Conservation (phyloP, 2,888 invertebrate species). For the Dolomedes plantarius region DNA sequence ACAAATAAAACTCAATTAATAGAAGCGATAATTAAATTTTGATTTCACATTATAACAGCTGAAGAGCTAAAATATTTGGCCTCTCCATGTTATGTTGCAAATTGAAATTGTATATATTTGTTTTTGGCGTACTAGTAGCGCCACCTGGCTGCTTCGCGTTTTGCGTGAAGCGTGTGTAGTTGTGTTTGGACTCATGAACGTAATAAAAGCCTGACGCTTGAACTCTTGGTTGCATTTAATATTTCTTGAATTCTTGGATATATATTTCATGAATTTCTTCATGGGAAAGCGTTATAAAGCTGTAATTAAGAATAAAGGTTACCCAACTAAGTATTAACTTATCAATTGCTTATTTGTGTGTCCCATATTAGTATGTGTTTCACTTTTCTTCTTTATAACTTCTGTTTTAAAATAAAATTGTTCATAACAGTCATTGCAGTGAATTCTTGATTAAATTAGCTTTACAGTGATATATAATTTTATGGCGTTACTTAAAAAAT, state of each 20-base stretch:
- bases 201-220: no score
- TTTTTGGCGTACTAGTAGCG: no score
- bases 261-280: background rate
- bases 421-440: background rate
- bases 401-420: background rate
- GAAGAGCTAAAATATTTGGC: background rate
- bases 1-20: background rate
- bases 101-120: no score
- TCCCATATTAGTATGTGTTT: background rate
- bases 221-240: no score
- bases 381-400: background rate
- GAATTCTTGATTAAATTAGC: no score
- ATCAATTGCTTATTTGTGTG: background rate
- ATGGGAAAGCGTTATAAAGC: constrained; percentile 4
- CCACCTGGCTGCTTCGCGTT: no score
- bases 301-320: background rate
- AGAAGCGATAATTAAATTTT: constrained; percentile 1
- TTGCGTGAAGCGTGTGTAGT: no score
- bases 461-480: no score
- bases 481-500: no score
- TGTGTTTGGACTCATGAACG: no score
- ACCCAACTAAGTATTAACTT: background rate
- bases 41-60: background rate
- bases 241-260: no score
- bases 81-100: no score